A percentile compares a stretch with the other conserved stretches of the same genome.
These are phyloP conservation scores for Atherix ibis DNA, from an alignment of 2,888 invertebrate species.

Conservation along the genomic window DNA sequence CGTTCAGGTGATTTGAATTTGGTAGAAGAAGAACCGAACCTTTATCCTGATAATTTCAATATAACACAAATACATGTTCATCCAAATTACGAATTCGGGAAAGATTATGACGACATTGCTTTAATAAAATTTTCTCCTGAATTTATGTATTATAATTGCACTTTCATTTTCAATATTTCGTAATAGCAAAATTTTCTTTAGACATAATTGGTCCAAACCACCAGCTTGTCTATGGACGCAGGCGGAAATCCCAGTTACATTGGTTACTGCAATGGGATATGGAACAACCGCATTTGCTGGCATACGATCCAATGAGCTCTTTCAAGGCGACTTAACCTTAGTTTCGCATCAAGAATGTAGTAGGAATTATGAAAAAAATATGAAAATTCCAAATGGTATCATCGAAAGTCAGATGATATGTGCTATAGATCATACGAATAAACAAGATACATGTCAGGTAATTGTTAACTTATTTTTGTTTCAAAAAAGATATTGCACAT, in stretches of 20 bases:
- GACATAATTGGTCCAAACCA: constrained; percentile 33
- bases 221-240: constrained; percentile 39
- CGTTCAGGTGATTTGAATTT: constrained; percentile 20
- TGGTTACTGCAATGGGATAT: constrained; percentile 43
- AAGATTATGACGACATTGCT: constrained; percentile 50
- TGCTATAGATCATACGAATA: constrained; percentile 20
- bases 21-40: constrained; percentile 6
- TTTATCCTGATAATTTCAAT: constrained; percentile 5
- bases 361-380: constrained; percentile 16
- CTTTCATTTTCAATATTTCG: not conserved
- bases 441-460: constrained; percentile 27
- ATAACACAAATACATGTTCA: constrained; percentile 28
- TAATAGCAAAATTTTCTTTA: constrained; percentile 14
- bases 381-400: constrained; percentile 20
- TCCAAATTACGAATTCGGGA: constrained; percentile 38
- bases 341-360: constrained; percentile 23
- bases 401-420: constrained; percentile 25
- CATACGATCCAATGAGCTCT: constrained; percentile 22
- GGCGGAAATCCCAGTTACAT: constrained; percentile 17
- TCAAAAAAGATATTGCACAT: too few species aligned
- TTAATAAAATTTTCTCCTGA: constrained; percentile 35
- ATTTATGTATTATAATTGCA: not conserved
- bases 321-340: constrained; percentile 23
- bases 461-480: too few species aligned
- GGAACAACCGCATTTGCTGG: constrained; percentile 34